Evolutionary conservation across 92 coral and sea anemone genomes (phyloP), one percentile per base, ranked within the genome.

Genomic region (Hydrozoanthus gracilis): DNA sequence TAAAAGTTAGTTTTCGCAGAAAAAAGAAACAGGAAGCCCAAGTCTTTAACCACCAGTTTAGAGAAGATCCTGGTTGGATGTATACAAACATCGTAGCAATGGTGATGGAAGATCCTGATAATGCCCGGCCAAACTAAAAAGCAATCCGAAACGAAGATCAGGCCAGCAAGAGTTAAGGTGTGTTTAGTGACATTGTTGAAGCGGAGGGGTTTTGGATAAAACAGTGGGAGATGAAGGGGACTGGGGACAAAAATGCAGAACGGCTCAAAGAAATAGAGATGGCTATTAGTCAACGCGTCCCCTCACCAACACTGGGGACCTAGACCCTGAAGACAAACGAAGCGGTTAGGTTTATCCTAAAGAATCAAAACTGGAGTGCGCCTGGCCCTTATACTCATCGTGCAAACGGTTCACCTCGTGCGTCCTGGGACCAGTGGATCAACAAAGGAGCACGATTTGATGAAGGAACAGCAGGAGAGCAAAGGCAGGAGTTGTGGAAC

Each of bases 351-450:
- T 3, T 52, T 52, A 7, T 52, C 9, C 8, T 7, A 52, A 52
- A 12, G 12, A 52, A 52, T 3, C 8, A 52, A 12, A 52, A 8
- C 2, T 52, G 60, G 60, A 12, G 60, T 52, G 12, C 60, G 9
- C 60, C 60, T 8, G 60, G 60, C 9, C 60, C 60, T 8, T 1
- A 52, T 52, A 12, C 16, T 88, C 56, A 10, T 13, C 20, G 54
- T 88, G 88, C 75, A 88, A 88, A 77, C 88, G 94, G 86, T 84
- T 88, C 52, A 89, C 86, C 1, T 83, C 94, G 20, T 83, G 92
- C 51, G 18, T 84, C 20, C 80, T 83, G 11, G 73, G 66, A 11
- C 92, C 92, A 7, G 79, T 73, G 75, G 82, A 89, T 64, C 7
- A 77, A 4, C 86, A 17, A 68, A 83, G 5, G 60, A 84, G 51